A percentile compares a stretch with the other conserved stretches of the same genome.
Conservation (phyloP, 2,888 invertebrate genomes). For the Macaria notata region DNA sequence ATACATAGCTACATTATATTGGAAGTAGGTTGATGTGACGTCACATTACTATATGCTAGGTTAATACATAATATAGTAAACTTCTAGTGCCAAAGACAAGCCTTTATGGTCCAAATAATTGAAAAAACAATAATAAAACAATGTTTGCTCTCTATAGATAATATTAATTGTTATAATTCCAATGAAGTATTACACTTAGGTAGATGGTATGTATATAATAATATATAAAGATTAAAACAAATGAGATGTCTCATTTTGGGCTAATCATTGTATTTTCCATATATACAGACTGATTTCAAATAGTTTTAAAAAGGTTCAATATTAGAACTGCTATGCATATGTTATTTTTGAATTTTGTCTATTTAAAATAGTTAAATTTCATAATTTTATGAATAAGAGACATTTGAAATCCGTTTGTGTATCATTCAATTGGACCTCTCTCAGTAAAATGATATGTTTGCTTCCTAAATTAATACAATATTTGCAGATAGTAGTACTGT, state of each 20-base stretch:
- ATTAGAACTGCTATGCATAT: too few relatives aligned
- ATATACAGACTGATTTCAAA: conserved; percentile 27
- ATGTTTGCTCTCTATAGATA: not conserved
- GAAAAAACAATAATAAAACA: too few relatives aligned
- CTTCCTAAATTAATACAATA: conserved; percentile 33
- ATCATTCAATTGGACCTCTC: conserved; percentile 13
- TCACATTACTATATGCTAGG: too few relatives aligned
- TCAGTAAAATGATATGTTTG: conserved; percentile 17
- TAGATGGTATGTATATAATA: not conserved
- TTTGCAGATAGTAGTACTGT: conserved; percentile 36
- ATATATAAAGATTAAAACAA: conserved; percentile 23
- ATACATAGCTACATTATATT: too few relatives aligned
- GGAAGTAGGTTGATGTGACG: too few relatives aligned
- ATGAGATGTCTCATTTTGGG: conserved; percentile 43
- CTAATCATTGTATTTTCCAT: conserved; percentile 35
- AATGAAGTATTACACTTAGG: not conserved
- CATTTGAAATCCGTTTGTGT: conserved; percentile 23
- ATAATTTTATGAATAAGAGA: not conserved
- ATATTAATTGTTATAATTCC: not conserved
- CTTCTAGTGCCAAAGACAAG: too few relatives aligned
- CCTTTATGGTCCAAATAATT: too few relatives aligned
- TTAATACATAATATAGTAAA: too few relatives aligned
- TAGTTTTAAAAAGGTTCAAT: not conserved
- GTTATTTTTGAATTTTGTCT: too few relatives aligned
- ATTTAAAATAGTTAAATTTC: too few relatives aligned